Evolutionary conservation across 2,113 vertebrate genomes (phyloP).

Genomic region (Mobula hypostoma): DNA sequence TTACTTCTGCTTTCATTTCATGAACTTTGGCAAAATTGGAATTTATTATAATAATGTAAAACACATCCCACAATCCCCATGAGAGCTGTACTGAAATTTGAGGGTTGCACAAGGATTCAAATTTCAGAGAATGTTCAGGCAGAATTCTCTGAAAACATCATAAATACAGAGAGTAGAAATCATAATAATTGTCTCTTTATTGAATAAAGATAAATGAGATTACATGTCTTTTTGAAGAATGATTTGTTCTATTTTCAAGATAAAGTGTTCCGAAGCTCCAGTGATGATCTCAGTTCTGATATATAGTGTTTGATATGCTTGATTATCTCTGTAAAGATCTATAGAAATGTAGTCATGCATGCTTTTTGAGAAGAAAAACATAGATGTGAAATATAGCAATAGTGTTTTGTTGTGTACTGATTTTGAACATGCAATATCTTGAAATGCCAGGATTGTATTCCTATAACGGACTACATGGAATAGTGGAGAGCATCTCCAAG

Average conservation of each 20-base stretch:
- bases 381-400: background rate
- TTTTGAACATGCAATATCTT: background rate
- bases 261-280: background rate
- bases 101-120: constrained; percentile 28
- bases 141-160: constrained; percentile 32
- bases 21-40: constrained; percentile 37
- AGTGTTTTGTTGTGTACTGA: background rate
- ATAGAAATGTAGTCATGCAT: background rate
- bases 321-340: background rate
- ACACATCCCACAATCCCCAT: constrained; percentile 15
- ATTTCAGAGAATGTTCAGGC: constrained; percentile 32
- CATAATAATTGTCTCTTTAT: constrained; percentile 4
- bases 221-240: constrained; percentile 25
- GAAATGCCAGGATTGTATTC: background rate
- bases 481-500: background rate
- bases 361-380: background rate
- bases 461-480: background rate
- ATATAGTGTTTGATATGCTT: background rate
- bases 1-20: constrained; percentile 37
- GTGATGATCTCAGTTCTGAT: background rate
- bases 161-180: constrained; percentile 27
- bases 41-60: constrained; percentile 38
- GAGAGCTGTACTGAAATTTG: constrained; percentile 8
- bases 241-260: background rate
- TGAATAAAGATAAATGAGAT: background rate